Conservation (phyloP, 2,888 invertebrate species). For the Rhopalosiphum nymphaeae region DNA sequence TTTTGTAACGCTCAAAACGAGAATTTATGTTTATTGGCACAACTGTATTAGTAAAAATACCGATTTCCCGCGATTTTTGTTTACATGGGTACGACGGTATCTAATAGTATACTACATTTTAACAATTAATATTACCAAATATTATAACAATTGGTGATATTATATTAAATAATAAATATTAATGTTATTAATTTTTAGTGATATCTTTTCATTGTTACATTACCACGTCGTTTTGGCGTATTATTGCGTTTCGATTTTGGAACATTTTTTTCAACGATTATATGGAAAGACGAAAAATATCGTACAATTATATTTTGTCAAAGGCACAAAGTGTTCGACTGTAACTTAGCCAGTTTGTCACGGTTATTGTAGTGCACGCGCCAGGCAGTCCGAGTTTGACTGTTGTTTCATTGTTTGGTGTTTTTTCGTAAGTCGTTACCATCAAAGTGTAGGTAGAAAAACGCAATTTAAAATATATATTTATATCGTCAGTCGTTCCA, state of each 20-base stretch:
- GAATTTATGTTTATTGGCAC: not conserved
- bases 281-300: not conserved
- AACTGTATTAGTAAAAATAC: not conserved
- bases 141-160: not conserved
- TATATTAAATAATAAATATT: no score
- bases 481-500: not conserved
- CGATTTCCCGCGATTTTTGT: constrained; percentile 61
- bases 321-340: not conserved
- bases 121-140: not conserved
- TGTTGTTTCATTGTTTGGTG: not conserved
- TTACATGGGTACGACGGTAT: constrained; percentile 13
- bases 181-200: not conserved
- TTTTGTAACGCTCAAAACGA: not conserved
- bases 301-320: not conserved
- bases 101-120: no score
- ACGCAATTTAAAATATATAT: not conserved
- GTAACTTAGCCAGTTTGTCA: not conserved
- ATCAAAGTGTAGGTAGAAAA: not conserved
- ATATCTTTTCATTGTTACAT: not conserved
- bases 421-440: not conserved
- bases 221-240: not conserved
- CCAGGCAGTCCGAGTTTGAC: not conserved
- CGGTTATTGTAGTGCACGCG: not conserved
- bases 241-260: not conserved
- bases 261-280: not conserved